Evolutionary conservation across 1,140 invertebrate species (phyloP).

Genomic region (Hirudo medicinalis): DNA sequence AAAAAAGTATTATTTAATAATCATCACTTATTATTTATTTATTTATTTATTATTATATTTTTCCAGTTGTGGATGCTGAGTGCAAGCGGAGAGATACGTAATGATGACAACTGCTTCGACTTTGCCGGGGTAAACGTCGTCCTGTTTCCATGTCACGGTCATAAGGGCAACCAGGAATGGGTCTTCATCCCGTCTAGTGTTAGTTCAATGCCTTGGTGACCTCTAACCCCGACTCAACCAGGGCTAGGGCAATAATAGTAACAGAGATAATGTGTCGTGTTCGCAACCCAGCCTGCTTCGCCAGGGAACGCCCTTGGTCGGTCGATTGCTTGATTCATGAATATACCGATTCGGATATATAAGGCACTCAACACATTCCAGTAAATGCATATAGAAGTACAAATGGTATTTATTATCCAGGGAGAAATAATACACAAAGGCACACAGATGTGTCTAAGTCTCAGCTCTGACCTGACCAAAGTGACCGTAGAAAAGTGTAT

Average conservation of each 20-base stretch:
- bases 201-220: not conserved
- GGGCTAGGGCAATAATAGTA: not conserved
- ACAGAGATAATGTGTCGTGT: no score
- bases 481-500: not conserved
- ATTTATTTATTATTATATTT: not conserved
- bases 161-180: constrained; percentile 20
- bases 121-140: constrained; percentile 63
- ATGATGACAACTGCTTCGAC: constrained; percentile 90
- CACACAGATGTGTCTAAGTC: not conserved
- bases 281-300: no score
- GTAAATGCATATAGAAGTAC: not conserved
- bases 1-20: not conserved
- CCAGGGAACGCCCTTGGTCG: no score
- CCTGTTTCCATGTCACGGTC: constrained; percentile 11
- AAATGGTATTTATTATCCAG: not conserved
- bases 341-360: no score
- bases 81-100: constrained; percentile 81
- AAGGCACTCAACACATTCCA: no score
- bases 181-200: not conserved
- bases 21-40: constrained; percentile 6
- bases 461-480: not conserved
- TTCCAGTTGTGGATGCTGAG: constrained; percentile 91
- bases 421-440: constrained; percentile 8
- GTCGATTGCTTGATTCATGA: no score
- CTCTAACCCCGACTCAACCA: not conserved